Percentiles rank a stretch among this genome's conserved stretches.
Evolutionary conservation across 30 jellyfish, hydroid and myxozoan genomes (phyloP).

Genomic region (Aurelia aurita): DNA sequence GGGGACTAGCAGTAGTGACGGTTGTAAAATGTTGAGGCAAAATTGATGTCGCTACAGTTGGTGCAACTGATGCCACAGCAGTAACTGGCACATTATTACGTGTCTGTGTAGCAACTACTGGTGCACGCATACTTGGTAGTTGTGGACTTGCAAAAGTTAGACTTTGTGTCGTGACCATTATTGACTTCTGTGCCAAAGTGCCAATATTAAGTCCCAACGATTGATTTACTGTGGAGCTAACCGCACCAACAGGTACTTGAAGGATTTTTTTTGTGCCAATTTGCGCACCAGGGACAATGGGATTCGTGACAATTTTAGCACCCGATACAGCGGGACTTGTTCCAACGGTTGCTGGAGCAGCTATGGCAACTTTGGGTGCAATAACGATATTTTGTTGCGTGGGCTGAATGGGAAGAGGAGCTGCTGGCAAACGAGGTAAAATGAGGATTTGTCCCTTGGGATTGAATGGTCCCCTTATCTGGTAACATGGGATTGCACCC

Average conservation of each 20-base stretch:
- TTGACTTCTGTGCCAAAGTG: not conserved
- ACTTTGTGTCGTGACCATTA: not conserved
- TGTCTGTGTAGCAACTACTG: too few relatives aligned
- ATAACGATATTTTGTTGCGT: constrained; percentile 18
- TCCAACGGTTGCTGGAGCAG: constrained; percentile 10
- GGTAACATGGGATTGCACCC: constrained; percentile 92
- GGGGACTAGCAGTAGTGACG: not conserved
- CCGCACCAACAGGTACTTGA: not conserved
- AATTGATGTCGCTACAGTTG: not conserved
- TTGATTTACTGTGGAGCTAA: not conserved
- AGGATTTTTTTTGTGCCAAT: not conserved
- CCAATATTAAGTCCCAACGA: too few relatives aligned
- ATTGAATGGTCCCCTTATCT: constrained; percentile 73
- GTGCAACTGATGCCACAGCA: not conserved
- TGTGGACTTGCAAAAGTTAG: not conserved
- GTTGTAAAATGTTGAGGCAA: not conserved
- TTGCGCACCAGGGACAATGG: not conserved
- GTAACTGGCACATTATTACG: too few relatives aligned
- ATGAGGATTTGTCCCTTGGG: constrained; percentile 67
- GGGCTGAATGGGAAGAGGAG: constrained; percentile 8
- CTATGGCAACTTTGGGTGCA: constrained; percentile 19
- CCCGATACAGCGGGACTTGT: constrained; percentile 10
- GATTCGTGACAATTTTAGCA: not conserved
- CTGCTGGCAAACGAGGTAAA: constrained; percentile 56
- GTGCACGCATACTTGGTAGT: not conserved